These are phyloP conservation scores for Baryphthengus martii DNA, from an alignment of 2,113 vertebrate genomes.

Conservation along the genomic window DNA sequence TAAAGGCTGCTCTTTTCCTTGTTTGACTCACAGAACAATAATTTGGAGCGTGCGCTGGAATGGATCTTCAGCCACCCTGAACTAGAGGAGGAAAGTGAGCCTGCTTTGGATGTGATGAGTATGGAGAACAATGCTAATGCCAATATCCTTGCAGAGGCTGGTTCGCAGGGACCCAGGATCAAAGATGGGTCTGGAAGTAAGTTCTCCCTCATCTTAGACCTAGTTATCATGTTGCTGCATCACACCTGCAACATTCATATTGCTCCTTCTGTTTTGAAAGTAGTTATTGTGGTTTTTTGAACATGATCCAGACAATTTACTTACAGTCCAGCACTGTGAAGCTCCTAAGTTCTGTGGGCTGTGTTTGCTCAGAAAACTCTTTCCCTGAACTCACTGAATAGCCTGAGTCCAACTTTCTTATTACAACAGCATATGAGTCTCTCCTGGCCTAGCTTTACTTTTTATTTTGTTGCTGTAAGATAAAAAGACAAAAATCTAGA, in stretches of 20 bases:
- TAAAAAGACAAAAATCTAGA: background rate
- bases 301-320: background rate
- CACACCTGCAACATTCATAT: background rate
- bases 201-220: conserved; percentile 45
- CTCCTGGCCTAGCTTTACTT: background rate
- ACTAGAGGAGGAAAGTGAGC: conserved; percentile 81
- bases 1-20: background rate
- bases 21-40: conserved; percentile 83
- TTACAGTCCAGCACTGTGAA: background rate
- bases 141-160: conserved; percentile 84
- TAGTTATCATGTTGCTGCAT: accelerated
- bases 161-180: conserved; percentile 82
- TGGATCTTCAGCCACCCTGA: conserved; percentile 97
- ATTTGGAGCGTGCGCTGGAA: conserved; percentile 92
- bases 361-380: background rate
- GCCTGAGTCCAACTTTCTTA: background rate
- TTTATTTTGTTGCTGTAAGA: background rate
- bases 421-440: background rate
- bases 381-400: background rate
- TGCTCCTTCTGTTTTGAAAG: background rate
- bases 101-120: conserved; percentile 77
- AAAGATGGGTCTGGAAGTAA: conserved; percentile 96
- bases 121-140: conserved; percentile 85
- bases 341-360: background rate
- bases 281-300: background rate